phyloP scores from a whole-genome alignment of 2,888 invertebrate species.

The Nemotelus nigrinus region DNA sequence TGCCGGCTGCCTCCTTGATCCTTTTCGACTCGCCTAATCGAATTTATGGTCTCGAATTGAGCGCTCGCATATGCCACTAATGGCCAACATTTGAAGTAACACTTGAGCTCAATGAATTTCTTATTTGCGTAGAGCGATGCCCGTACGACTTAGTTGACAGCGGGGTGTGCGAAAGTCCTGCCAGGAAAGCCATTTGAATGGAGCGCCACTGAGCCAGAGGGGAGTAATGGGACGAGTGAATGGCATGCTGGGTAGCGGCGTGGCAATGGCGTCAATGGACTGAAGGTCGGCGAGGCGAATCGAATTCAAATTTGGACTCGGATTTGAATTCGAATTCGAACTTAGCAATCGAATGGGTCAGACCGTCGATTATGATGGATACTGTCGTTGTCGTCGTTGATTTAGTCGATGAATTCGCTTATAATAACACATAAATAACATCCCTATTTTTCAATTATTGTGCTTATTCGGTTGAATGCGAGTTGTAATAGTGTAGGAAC shows the following conservation, averaged over 20 bases:
- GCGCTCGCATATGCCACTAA: slow-evolving; percentile 41
- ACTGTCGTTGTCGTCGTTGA: not conserved
- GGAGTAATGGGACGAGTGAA: not conserved
- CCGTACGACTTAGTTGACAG: too few relatives aligned
- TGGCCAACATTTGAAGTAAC: slow-evolving; percentile 41
- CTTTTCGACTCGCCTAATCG: slow-evolving; percentile 25
- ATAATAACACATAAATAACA: not conserved
- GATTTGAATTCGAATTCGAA: slow-evolving; percentile 13
- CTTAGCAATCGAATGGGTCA: not conserved
- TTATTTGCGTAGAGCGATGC: slow-evolving; percentile 11
- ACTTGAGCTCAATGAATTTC: slow-evolving; percentile 35
- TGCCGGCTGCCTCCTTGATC: not conserved
- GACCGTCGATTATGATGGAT: not conserved
- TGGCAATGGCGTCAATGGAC: not conserved
- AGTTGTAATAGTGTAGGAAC: not conserved
- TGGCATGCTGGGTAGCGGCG: not conserved
- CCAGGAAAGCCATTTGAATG: not conserved
- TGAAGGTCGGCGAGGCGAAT: slow-evolving; percentile 10
- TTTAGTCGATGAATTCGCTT: not conserved
- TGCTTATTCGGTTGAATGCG: not conserved
- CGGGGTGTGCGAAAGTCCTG: not conserved
- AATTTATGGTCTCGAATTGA: slow-evolving; percentile 34
- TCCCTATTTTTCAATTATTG: not conserved
- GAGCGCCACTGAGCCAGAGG: not conserved
- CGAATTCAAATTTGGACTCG: slow-evolving; percentile 20